Percentiles rank a stretch among this genome's conserved stretches.
Evolutionary conservation across 2,888 invertebrate genomes (phyloP).

Genomic region (Lordiphosa fenestrarum): DNA sequence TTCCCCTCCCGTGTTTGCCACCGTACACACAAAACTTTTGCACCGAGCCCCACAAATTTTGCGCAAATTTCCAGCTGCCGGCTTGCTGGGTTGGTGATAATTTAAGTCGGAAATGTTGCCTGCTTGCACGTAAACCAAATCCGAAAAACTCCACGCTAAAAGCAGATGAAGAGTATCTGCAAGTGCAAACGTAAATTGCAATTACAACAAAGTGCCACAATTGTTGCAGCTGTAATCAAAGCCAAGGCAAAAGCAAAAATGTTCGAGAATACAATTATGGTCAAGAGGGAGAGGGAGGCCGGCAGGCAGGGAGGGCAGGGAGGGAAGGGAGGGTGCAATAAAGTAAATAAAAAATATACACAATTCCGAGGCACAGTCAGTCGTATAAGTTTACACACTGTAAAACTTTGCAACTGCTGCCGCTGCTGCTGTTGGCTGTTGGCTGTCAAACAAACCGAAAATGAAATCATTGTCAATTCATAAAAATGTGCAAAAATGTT

Average conservation of each 20-base stretch:
- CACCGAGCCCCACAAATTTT: slow-evolving; percentile 42
- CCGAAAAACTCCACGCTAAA: slow-evolving; percentile 35
- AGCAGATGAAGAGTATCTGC: slow-evolving; percentile 47
- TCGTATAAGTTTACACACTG: slow-evolving; percentile 48
- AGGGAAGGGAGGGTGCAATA: slow-evolving; percentile 12
- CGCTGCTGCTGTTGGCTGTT: slow-evolving; percentile 11
- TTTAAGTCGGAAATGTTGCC: slow-evolving; percentile 67
- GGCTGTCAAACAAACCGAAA: slow-evolving; percentile 66
- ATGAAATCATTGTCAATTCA: slow-evolving; percentile 74
- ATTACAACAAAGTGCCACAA: slow-evolving; percentile 62
- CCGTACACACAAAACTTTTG: slow-evolving; percentile 50
- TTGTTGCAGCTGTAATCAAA: slow-evolving; percentile 54
- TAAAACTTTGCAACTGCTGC: slow-evolving; percentile 10
- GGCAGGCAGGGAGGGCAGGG: neutral
- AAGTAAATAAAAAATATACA: slow-evolving; percentile 47
- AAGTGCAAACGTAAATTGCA: slow-evolving; percentile 52
- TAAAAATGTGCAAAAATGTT: slow-evolving; percentile 67
- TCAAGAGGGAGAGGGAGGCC: slow-evolving; percentile 20
- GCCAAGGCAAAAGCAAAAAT: slow-evolving; percentile 41
- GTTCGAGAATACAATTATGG: slow-evolving; percentile 66
- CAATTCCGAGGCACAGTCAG: slow-evolving; percentile 38
- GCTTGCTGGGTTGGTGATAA: slow-evolving; percentile 62
- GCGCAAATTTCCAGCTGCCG: slow-evolving; percentile 52
- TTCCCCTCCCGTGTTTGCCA: slow-evolving; percentile 2
- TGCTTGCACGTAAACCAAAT: slow-evolving; percentile 44